These are phyloP conservation scores for Bombus waltoni DNA, from an alignment of 1,140 invertebrate genomes.

Conservation along the genomic window DNA sequence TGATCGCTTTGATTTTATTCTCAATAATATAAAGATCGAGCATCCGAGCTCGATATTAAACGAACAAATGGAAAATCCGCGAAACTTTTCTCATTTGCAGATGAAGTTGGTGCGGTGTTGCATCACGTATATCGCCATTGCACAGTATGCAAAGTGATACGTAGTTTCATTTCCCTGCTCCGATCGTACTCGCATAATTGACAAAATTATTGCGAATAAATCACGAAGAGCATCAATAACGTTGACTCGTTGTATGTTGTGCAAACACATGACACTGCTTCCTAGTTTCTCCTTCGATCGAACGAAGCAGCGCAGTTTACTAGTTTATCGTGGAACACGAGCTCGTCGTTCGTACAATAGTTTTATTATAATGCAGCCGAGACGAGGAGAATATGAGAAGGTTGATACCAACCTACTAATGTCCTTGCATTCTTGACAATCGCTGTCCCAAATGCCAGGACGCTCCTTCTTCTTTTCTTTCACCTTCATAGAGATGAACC, in stretches of 20 bases:
- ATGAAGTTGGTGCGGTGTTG: background rate
- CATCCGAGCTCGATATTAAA: no score
- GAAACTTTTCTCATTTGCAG: background rate
- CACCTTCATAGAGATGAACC: slow-evolving; percentile 42
- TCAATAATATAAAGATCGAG: no score
- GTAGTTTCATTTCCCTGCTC: background rate
- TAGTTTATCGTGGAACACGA: background rate
- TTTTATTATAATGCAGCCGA: slow-evolving; percentile 35
- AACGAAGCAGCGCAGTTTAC: slow-evolving; percentile 16
- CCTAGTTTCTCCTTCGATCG: slow-evolving; percentile 59
- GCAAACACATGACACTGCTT: slow-evolving; percentile 28
- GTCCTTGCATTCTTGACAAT: slow-evolving; percentile 66
- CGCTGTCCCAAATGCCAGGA: slow-evolving; percentile 65
- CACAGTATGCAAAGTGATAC: no score
- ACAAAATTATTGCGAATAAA: slow-evolving; percentile 55
- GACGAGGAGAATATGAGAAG: slow-evolving; percentile 25
- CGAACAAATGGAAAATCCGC: slow-evolving; percentile 7
- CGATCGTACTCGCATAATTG: slow-evolving; percentile 11
- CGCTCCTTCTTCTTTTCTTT: slow-evolving; percentile 63
- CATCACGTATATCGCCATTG: no score
- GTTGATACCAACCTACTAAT: slow-evolving; percentile 22
- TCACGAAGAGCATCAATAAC: slow-evolving; percentile 26
- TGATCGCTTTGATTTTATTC: no score
- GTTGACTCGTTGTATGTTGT: slow-evolving; percentile 9
- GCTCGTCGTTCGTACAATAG: slow-evolving; percentile 25